Percentiles rank a stretch among this genome's conserved stretches.
phyloP scores from a whole-genome alignment of 2,113 vertebrate species.

The Microcebus griseorufus region DNA sequence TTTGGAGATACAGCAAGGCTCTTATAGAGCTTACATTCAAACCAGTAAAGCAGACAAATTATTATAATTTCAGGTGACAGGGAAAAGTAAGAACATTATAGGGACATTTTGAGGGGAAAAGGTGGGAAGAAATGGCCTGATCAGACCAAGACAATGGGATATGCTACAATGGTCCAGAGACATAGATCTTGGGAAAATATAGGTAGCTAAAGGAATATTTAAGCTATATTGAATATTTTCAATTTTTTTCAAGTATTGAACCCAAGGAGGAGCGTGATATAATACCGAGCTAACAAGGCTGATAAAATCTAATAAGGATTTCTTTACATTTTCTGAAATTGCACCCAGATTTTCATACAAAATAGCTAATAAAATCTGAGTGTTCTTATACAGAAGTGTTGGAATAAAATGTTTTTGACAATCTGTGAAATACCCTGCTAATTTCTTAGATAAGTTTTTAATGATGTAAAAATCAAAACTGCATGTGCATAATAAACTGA shows the following conservation, averaged over 20 bases:
- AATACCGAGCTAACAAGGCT: neutral
- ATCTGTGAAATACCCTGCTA: neutral
- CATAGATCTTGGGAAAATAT: neutral
- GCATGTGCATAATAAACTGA: neutral
- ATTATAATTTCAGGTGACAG: neutral
- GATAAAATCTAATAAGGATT: neutral
- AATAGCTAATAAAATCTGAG: neutral
- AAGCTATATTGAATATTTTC: neutral
- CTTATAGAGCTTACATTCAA: neutral
- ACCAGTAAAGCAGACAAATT: neutral
- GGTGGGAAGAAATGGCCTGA: neutral
- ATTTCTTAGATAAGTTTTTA: neutral
- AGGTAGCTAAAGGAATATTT: neutral
- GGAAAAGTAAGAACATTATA: neutral
- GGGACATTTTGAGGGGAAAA: neutral
- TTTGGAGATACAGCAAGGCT: neutral
- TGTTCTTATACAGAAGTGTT: neutral
- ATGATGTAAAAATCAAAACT: constrained; percentile 15
- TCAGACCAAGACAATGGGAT: neutral
- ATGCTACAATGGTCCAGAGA: neutral
- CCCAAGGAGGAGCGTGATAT: neutral
- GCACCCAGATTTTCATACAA: neutral
- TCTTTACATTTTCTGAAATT: constrained; percentile 2
- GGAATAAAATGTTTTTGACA: neutral
- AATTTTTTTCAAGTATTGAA: constrained; percentile 3